These are phyloP conservation scores for Recurvirostra avosetta DNA, from an alignment of 2,113 vertebrate genomes.

Conservation along the genomic window DNA sequence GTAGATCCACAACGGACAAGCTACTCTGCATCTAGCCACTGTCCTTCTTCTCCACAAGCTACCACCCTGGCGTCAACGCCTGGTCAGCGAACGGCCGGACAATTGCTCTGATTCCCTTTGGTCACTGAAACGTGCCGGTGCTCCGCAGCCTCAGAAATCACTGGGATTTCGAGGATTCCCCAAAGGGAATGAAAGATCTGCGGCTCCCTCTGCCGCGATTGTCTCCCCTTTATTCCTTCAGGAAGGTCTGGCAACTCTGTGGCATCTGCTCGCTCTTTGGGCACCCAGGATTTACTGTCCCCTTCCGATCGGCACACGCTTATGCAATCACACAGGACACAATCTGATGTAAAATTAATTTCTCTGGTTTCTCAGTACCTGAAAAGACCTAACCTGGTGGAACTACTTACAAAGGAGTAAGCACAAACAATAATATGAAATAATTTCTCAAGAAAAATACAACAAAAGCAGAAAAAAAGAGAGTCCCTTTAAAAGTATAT, in stretches of 20 bases:
- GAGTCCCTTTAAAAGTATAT: background rate
- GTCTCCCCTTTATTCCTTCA: background rate
- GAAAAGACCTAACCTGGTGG: background rate
- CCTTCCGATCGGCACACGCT: background rate
- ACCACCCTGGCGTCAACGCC: background rate
- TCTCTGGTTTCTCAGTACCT: background rate
- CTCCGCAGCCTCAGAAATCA: background rate
- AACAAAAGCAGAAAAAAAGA: background rate
- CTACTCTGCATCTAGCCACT: background rate
- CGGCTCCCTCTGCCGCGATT: background rate
- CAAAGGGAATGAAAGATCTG: background rate
- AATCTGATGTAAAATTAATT: background rate
- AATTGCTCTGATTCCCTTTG: background rate
- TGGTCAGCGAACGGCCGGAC: fast-evolving
- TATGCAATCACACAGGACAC: background rate
- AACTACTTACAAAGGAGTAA: background rate
- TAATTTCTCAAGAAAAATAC: background rate
- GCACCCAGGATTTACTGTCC: background rate
- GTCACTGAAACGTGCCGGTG: background rate
- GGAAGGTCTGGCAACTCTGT: background rate
- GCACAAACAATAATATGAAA: background rate
- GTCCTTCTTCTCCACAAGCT: background rate
- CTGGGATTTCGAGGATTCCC: background rate
- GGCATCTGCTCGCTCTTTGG: background rate
- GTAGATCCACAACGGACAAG: background rate